Conservation (phyloP, 2,888 invertebrate species). For the Hemistola chrysoprasaria region DNA sequence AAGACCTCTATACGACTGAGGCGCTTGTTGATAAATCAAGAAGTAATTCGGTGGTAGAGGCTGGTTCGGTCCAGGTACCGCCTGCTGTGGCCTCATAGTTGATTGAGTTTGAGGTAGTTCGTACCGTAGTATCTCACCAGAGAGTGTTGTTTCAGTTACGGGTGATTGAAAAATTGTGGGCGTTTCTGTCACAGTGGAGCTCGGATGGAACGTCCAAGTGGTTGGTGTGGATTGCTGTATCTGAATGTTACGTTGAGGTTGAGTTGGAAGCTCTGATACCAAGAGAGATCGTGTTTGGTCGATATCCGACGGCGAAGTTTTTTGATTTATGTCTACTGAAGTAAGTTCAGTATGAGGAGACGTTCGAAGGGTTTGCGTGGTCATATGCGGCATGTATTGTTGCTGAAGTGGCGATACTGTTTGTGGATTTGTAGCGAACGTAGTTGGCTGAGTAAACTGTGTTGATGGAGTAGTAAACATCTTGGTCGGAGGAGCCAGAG, state of each 20-base stretch:
- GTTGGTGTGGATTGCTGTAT: slow-evolving; percentile 7
- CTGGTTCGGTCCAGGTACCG: slow-evolving; percentile 11
- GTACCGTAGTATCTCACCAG: background rate
- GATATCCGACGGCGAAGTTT: slow-evolving; percentile 1
- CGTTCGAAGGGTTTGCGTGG: slow-evolving; percentile 1
- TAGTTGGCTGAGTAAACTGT: background rate
- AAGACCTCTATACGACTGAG: slow-evolving; percentile 34
- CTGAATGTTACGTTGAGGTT: slow-evolving; percentile 13
- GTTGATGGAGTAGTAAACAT: slow-evolving; percentile 7
- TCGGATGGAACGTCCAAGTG: slow-evolving; percentile 1
- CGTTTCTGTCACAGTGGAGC: background rate
- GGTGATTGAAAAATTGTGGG: slow-evolving; percentile 7
- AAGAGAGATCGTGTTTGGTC: background rate
- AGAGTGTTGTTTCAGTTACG: slow-evolving; percentile 1
- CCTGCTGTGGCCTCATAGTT: background rate
- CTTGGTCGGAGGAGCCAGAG: slow-evolving; percentile 28
- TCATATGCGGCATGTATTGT: slow-evolving; percentile 9
- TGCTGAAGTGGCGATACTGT: background rate
- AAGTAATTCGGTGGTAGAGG: slow-evolving; percentile 36
- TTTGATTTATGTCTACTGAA: slow-evolving; percentile 2
- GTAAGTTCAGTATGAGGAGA: background rate
- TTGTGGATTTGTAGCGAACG: slow-evolving; percentile 13
- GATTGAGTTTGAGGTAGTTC: slow-evolving; percentile 4
- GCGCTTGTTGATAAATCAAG: slow-evolving; percentile 49
- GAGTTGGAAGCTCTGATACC: slow-evolving; percentile 13